Evolutionary conservation across 2,797 vertebrate genomes (phyloP).

Genomic region (Crypturellus tataupa): DNA sequence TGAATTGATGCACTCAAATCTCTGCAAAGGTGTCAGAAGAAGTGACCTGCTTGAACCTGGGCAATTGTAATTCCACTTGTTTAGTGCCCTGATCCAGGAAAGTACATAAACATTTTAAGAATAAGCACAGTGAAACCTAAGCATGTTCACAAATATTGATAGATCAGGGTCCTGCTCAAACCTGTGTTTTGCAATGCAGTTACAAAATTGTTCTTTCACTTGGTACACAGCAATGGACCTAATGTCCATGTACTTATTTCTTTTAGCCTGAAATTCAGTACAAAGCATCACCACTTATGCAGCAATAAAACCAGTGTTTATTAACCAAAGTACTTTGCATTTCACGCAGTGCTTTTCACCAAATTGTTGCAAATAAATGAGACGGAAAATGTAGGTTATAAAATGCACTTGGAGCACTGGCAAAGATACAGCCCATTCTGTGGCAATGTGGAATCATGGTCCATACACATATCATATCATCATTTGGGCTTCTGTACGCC

Average conservation of each 20-base stretch:
- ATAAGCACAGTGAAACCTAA: neutral
- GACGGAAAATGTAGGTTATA: neutral
- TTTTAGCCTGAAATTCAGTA: neutral
- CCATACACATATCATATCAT: rapidly evolving
- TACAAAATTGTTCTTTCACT: neutral
- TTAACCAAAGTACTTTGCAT: neutral
- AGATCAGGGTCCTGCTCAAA: neutral
- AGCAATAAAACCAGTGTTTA: neutral
- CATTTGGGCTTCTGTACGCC: neutral
- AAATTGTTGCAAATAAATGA: neutral
- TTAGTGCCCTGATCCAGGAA: neutral
- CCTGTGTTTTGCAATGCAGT: too few relatives aligned
- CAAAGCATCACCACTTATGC: neutral
- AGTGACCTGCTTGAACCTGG: neutral
- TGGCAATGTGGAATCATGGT: neutral
- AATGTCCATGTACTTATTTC: neutral
- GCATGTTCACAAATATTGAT: neutral
- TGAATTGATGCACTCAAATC: neutral
- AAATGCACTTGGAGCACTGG: rapidly evolving
- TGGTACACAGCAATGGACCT: neutral
- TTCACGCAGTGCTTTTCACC: neutral
- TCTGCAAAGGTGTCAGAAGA: neutral
- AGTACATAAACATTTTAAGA: neutral
- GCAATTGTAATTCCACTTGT: neutral
- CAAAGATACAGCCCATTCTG: neutral